These are phyloP conservation scores for Apis dorsata DNA, from an alignment of 1,140 invertebrate genomes.

Conservation along the genomic window DNA sequence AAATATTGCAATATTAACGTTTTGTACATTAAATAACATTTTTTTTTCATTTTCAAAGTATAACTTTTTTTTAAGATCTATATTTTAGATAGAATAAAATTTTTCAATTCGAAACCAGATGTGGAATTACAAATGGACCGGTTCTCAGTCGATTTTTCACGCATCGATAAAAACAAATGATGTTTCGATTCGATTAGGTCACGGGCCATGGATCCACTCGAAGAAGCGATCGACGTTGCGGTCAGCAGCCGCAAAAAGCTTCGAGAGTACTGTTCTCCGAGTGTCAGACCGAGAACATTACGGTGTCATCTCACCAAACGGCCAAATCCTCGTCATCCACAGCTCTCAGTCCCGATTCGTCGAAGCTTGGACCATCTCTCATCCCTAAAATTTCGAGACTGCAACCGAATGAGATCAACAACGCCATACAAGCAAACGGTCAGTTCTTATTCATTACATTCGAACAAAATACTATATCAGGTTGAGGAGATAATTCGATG, in stretches of 20 bases:
- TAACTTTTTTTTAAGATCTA: too few species aligned
- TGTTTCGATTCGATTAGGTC: constrained; percentile 46
- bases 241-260: constrained; percentile 66
- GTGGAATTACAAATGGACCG: neutral
- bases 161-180: constrained; percentile 10
- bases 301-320: constrained; percentile 48
- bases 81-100: too few species aligned
- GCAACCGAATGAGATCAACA: constrained; percentile 82
- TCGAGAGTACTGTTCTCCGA: constrained; percentile 72
- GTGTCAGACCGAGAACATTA: constrained; percentile 57
- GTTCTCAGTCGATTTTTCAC: neutral
- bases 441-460: constrained; percentile 31
- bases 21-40: too few species aligned
- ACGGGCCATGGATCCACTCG: constrained; percentile 53
- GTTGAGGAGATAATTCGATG: too few species aligned
- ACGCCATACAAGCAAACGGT: constrained; percentile 76
- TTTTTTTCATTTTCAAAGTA: too few species aligned
- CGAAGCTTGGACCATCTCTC: constrained; percentile 80
- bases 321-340: constrained; percentile 57
- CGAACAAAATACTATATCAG: neutral
- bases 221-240: constrained; percentile 65
- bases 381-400: constrained; percentile 85
- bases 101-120: neutral
- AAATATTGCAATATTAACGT: too few species aligned
- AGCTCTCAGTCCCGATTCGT: constrained; percentile 53